These are phyloP conservation scores for Dolichotis patagonum DNA, from an alignment of 2,113 vertebrate species.

Conservation along the genomic window DNA sequence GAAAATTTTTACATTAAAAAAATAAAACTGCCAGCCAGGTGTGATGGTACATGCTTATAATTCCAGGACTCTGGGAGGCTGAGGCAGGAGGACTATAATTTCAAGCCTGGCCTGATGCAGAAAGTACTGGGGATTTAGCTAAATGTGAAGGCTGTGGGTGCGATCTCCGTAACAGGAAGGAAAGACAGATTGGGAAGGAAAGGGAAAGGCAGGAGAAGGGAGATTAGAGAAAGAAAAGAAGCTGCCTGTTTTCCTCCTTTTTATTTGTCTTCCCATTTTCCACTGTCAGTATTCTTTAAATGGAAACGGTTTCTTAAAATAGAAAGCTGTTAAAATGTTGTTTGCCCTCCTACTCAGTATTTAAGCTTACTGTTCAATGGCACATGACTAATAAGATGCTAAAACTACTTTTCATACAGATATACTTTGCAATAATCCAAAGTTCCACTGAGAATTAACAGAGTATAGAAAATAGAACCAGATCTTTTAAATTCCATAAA, in stretches of 20 bases:
- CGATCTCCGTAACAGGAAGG: background rate
- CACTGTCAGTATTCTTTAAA: background rate
- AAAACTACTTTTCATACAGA: background rate
- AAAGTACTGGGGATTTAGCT: background rate
- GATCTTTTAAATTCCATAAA: constrained; percentile 24
- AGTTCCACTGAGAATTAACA: background rate
- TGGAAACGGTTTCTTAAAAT: constrained; percentile 15
- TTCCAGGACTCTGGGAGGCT: background rate
- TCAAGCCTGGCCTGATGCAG: background rate
- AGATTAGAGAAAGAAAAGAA: background rate
- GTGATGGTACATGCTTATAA: background rate
- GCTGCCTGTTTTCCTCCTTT: background rate
- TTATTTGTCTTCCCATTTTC: constrained; percentile 14
- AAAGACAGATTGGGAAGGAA: background rate
- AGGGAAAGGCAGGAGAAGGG: background rate
- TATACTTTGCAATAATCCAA: background rate
- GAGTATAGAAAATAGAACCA: constrained; percentile 27
- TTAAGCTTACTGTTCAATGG: background rate
- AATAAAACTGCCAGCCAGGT: background rate
- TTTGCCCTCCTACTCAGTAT: constrained; percentile 9
- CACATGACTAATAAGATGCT: constrained; percentile 3
- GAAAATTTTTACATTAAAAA: background rate
- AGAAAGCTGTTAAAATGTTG: constrained; percentile 15
- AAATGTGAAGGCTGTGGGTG: background rate
- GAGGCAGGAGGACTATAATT: background rate